phyloP scores from a whole-genome alignment of 2,113 vertebrate genomes.

The Laticauda colubrina region DNA sequence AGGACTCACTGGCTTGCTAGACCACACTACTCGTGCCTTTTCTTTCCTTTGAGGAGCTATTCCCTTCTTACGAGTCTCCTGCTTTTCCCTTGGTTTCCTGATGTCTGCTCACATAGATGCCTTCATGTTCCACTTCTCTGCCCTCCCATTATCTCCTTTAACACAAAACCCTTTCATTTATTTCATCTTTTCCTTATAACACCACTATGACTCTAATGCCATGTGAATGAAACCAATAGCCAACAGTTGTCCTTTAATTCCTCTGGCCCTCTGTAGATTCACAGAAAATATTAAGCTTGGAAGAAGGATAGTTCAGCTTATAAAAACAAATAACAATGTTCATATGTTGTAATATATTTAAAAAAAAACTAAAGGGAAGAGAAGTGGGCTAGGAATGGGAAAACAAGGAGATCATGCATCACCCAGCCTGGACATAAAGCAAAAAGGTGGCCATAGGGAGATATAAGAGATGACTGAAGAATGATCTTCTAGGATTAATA shows the following conservation, averaged over 20 bases:
- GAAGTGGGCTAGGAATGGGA: not conserved
- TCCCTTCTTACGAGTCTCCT: not conserved
- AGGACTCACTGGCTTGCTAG: not conserved
- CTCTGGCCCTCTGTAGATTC: not conserved
- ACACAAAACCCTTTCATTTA: not conserved
- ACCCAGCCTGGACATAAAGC: not conserved
- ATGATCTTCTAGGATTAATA: not conserved
- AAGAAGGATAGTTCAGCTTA: not conserved
- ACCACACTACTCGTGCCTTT: not conserved
- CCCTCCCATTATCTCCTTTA: not conserved
- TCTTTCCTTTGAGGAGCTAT: not conserved
- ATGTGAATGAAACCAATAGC: not conserved
- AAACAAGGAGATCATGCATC: not conserved
- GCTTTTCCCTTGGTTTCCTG: not conserved
- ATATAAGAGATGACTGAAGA: not conserved
- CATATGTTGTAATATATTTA: not conserved
- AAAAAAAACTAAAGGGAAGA: not conserved
- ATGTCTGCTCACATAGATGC: not conserved
- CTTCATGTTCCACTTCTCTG: not conserved
- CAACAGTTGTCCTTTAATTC: not conserved
- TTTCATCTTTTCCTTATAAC: not conserved
- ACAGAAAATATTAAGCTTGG: not conserved
- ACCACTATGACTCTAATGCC: not conserved
- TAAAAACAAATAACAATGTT: not conserved
- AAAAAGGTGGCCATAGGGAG: not conserved